Conservation (phyloP, 2,797 vertebrate species). For the Coendou prehensilis region DNA sequence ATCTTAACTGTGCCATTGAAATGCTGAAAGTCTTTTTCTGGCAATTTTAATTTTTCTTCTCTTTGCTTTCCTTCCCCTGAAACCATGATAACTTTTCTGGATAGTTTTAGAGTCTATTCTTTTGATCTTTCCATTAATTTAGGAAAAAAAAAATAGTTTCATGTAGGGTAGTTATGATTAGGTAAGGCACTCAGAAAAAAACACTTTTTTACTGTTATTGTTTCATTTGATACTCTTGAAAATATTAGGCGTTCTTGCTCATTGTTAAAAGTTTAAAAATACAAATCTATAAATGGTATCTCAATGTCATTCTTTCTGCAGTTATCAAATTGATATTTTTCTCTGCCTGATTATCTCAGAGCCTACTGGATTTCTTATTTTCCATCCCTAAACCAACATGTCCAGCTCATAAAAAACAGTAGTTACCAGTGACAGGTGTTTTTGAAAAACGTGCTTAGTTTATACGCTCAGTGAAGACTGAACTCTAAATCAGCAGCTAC, state of each 20-base stretch:
- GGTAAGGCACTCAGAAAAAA: neutral
- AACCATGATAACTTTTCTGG: neutral
- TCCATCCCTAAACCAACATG: neutral
- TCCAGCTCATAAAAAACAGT: slow-evolving; percentile 67
- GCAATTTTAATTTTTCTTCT: neutral
- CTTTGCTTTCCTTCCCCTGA: neutral
- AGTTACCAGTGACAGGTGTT: slow-evolving; percentile 71
- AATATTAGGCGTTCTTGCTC: neutral
- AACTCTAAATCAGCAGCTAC: slow-evolving; percentile 62
- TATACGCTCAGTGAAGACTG: slow-evolving; percentile 45
- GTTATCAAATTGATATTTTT: slow-evolving; percentile 57
- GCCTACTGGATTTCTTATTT: slow-evolving; percentile 42
- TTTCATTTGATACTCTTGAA: slow-evolving; percentile 45
- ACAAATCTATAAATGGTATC: neutral
- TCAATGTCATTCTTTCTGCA: neutral
- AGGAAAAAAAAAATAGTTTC: neutral
- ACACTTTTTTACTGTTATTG: neutral
- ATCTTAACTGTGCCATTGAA: neutral
- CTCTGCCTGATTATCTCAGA: neutral
- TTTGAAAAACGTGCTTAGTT: slow-evolving; percentile 68
- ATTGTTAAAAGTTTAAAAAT: slow-evolving; percentile 38
- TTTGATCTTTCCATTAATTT: neutral
- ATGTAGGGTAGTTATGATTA: neutral
- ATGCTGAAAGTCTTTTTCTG: neutral
- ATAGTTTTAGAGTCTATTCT: neutral